A percentile compares a stretch with the other conserved stretches of the same genome.
phyloP scores from a whole-genome alignment of 2,113 vertebrate species.

The Bostrychus sinensis region DNA sequence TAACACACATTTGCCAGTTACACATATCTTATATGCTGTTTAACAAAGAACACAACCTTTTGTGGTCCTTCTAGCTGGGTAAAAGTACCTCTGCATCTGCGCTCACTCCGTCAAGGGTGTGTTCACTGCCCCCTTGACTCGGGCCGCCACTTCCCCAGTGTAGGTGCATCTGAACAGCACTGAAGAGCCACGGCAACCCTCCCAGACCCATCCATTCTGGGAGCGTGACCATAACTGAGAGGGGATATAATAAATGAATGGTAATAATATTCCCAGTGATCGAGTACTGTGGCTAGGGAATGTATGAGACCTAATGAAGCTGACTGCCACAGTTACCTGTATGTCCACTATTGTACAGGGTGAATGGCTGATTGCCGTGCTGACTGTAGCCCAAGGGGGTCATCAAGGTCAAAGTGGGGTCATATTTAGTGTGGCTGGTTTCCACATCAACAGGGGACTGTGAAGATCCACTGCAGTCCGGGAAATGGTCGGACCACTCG shows the following conservation, averaged over 20 bases:
- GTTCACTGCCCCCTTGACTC: slow-evolving; percentile 81
- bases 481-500: slow-evolving; percentile 82
- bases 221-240: slow-evolving; percentile 83
- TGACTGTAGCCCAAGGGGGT: slow-evolving; percentile 79
- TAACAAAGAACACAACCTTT: too few relatives aligned
- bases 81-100: slow-evolving; percentile 85
- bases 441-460: slow-evolving; percentile 89
- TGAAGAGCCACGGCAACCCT: slow-evolving; percentile 83
- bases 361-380: slow-evolving; percentile 70
- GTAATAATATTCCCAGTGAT: not conserved
- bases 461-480: slow-evolving; percentile 82
- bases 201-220: slow-evolving; percentile 81
- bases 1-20: too few relatives aligned
- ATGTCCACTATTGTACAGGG: slow-evolving; percentile 88
- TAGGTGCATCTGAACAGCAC: slow-evolving; percentile 87
- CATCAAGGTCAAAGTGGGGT: slow-evolving; percentile 76
- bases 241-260: slow-evolving; percentile 3
- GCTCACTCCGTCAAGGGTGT: slow-evolving; percentile 81
- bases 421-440: slow-evolving; percentile 69
- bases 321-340: slow-evolving; percentile 87
- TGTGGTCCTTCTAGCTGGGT: too few relatives aligned
- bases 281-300: slow-evolving; percentile 10
- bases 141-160: slow-evolving; percentile 87
- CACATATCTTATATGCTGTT: too few relatives aligned
- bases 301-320: not conserved